Percentiles rank a stretch among this genome's conserved stretches.
Evolutionary conservation across 2,113 vertebrate species (phyloP).

Genomic region (Maccullochella peelii): DNA sequence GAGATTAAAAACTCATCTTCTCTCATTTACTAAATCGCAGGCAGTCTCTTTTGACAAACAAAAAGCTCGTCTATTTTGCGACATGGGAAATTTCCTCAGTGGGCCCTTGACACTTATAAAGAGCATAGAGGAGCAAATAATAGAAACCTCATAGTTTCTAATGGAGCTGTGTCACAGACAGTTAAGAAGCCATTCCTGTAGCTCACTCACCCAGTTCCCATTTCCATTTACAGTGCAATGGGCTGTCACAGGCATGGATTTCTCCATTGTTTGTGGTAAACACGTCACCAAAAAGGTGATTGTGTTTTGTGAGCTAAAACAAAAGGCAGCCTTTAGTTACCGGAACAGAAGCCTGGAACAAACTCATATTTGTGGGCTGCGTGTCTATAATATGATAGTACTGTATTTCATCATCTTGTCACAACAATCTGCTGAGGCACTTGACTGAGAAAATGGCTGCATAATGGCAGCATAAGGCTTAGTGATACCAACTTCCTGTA

Average conservation of each 20-base stretch:
- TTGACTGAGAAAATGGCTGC: neutral
- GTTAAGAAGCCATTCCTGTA: slow-evolving; percentile 70
- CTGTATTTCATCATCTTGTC: slow-evolving; percentile 56
- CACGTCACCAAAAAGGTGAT: slow-evolving; percentile 39
- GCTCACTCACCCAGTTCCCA: slow-evolving; percentile 71
- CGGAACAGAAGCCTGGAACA: slow-evolving; percentile 17
- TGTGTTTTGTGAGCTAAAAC: slow-evolving; percentile 60
- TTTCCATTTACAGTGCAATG: slow-evolving; percentile 67
- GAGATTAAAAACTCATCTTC: slow-evolving; percentile 70
- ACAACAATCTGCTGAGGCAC: slow-evolving; percentile 38
- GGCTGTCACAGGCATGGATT: slow-evolving; percentile 48
- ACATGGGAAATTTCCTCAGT: slow-evolving; percentile 67
- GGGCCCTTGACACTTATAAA: slow-evolving; percentile 71
- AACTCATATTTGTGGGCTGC: slow-evolving; percentile 10
- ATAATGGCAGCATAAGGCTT: slow-evolving; percentile 22
- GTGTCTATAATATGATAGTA: slow-evolving; percentile 24
- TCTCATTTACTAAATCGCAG: slow-evolving; percentile 63
- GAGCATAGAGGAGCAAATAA: slow-evolving; percentile 62
- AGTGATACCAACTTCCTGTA: slow-evolving; percentile 11
- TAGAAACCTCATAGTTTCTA: slow-evolving; percentile 69
- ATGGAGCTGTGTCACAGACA: slow-evolving; percentile 71
- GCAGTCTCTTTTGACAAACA: slow-evolving; percentile 56
- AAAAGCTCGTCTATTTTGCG: slow-evolving; percentile 62
- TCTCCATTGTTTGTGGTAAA: slow-evolving; percentile 66
- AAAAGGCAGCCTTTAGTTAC: slow-evolving; percentile 51